Conservation (phyloP, 2,797 vertebrate genomes). For the Falco concolor region DNA sequence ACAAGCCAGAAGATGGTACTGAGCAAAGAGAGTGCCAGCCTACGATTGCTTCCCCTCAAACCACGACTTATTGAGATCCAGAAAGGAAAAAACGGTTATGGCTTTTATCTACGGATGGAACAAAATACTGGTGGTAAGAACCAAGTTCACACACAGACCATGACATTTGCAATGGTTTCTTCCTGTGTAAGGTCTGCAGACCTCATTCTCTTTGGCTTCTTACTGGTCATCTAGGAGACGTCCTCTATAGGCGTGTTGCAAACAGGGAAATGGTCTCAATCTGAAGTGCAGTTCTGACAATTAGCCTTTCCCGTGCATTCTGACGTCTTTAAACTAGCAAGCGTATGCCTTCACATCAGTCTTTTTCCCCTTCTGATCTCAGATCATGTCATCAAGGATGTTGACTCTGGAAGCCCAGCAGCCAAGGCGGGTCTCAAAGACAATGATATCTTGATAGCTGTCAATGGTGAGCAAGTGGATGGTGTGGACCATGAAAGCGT, state of each 20-base stretch:
- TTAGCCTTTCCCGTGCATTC: not conserved
- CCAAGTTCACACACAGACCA: not conserved
- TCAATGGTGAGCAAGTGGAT: constrained; percentile 80
- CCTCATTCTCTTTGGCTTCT: not conserved
- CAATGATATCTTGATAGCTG: constrained; percentile 84
- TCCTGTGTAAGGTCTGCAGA: not conserved
- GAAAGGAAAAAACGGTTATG: constrained; percentile 82
- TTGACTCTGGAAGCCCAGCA: constrained; percentile 84
- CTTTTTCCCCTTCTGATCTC: not conserved
- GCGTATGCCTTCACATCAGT: not conserved
- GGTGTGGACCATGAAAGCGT: constrained; percentile 79
- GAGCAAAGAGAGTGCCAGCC: constrained; percentile 72
- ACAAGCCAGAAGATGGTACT: constrained; percentile 68
- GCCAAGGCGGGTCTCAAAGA: constrained; percentile 79
- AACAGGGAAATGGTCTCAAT: not conserved
- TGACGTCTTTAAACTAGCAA: not conserved
- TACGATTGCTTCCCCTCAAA: constrained; percentile 78
- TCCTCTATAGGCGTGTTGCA: not conserved
- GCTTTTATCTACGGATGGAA: constrained; percentile 81
- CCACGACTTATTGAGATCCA: constrained; percentile 79
- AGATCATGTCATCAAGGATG: constrained; percentile 85
- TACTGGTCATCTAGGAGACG: not conserved
- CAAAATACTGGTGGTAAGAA: constrained; percentile 68
- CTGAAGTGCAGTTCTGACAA: not conserved
- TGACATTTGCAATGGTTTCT: not conserved